Conservation (phyloP, 1,140 invertebrate genomes). For the Caenorhabditis latens region DNA sequence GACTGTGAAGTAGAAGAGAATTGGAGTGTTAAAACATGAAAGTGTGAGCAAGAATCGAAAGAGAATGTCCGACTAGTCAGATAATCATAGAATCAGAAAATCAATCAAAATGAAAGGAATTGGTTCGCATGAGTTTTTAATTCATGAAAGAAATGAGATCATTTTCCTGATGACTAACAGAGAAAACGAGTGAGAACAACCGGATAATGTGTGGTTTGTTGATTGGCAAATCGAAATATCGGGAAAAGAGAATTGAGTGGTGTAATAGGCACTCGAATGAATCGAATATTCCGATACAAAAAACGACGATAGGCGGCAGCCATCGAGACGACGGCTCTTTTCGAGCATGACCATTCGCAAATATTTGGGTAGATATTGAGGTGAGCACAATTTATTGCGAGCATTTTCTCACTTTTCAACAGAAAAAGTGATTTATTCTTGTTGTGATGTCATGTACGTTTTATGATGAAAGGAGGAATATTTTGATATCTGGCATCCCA, state of each 20-base stretch:
- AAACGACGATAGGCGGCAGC: slow-evolving; percentile 45
- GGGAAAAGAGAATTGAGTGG: slow-evolving; percentile 38
- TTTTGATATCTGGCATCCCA: not conserved
- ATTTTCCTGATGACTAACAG: slow-evolving; percentile 25
- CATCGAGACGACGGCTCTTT: not conserved
- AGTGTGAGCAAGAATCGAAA: no score
- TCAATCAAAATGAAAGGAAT: no score
- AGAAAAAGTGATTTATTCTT: not conserved
- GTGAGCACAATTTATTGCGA: not conserved
- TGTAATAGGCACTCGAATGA: slow-evolving; percentile 52
- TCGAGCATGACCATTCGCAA: slow-evolving; percentile 55
- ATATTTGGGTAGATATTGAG: slow-evolving; percentile 38
- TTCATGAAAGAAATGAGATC: not conserved
- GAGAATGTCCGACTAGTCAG: no score
- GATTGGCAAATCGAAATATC: slow-evolving; percentile 44
- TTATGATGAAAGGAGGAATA: not conserved
- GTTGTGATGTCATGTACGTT: slow-evolving; percentile 4
- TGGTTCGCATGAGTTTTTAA: no score
- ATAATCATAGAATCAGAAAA: no score
- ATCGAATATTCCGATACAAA: slow-evolving; percentile 50
- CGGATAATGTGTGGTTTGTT: slow-evolving; percentile 55
- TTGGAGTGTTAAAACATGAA: no score
- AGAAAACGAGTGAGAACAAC: slow-evolving; percentile 49
- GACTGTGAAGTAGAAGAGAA: no score
- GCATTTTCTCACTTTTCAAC: slow-evolving; percentile 46